These are phyloP conservation scores for Enteromius paludinosus DNA, from an alignment of 2,797 vertebrate genomes.

Conservation along the genomic window DNA sequence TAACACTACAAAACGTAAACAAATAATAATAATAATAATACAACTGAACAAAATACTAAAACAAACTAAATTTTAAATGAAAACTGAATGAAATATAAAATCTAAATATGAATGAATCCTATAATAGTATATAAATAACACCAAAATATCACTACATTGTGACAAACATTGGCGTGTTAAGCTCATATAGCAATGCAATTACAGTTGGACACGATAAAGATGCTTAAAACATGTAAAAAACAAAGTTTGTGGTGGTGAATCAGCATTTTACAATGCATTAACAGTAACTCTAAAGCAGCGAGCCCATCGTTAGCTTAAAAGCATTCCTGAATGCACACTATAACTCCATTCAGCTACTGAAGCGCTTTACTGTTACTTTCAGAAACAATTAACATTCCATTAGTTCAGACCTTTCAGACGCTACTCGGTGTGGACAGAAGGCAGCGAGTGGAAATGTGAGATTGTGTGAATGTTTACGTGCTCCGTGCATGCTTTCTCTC, in stretches of 20 bases:
- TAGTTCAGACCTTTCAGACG: conserved; percentile 27
- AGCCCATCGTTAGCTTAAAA: conserved; percentile 54
- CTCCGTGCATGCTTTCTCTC: conserved; percentile 53
- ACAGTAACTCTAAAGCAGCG: conserved; percentile 36
- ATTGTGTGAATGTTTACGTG: conserved; percentile 32
- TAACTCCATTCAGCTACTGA: conserved; percentile 37
- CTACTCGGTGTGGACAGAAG: conserved; percentile 26
- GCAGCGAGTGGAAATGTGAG: conserved; percentile 1
- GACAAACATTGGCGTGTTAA: not conserved
- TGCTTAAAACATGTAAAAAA: not conserved
- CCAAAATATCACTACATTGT: too few relatives aligned
- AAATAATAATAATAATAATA: too few relatives aligned
- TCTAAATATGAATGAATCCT: too few relatives aligned
- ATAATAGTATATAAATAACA: not conserved
- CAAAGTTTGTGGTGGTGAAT: conserved; percentile 9
- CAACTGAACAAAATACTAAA: not conserved
- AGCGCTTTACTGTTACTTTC: conserved; percentile 44
- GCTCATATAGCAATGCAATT: not conserved
- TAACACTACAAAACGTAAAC: not conserved
- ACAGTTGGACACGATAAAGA: not conserved
- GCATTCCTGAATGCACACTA: conserved; percentile 51
- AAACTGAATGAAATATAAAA: not conserved
- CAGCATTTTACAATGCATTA: conserved; percentile 34
- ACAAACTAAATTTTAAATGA: not conserved
- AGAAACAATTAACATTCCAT: conserved; percentile 49